These are phyloP conservation scores for Phaethornis superciliosus DNA, from an alignment of 2,113 vertebrate species.

Conservation along the genomic window DNA sequence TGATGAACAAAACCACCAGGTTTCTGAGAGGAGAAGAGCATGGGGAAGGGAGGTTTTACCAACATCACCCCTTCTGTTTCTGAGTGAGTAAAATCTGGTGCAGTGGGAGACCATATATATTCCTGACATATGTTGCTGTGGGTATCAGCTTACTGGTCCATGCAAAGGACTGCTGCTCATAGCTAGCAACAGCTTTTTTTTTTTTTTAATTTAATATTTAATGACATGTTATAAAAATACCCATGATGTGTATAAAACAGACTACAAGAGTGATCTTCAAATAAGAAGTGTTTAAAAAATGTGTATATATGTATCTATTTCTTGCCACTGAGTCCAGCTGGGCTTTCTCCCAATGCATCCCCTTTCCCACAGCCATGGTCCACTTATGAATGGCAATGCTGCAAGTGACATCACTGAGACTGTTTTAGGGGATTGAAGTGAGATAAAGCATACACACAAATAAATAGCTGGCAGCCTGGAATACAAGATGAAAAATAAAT, in stretches of 20 bases:
- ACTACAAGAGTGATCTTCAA: neutral
- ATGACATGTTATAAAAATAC: neutral
- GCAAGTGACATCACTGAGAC: neutral
- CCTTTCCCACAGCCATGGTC: neutral
- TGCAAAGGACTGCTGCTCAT: neutral
- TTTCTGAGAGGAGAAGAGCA: neutral
- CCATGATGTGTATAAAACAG: neutral
- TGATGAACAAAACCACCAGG: neutral
- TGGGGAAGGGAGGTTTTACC: neutral
- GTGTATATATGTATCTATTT: neutral
- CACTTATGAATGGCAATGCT: neutral
- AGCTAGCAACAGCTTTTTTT: neutral
- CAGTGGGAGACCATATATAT: neutral
- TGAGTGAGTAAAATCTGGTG: conserved; percentile 8
- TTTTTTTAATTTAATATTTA: neutral
- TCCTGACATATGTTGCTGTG: neutral
- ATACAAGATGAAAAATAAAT: neutral
- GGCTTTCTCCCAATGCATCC: neutral
- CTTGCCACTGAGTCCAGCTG: neutral
- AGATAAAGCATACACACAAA: neutral
- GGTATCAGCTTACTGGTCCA: neutral
- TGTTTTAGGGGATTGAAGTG: neutral
- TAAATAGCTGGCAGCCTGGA: neutral
- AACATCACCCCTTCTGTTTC: neutral
- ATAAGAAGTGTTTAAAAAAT: neutral